These are phyloP conservation scores for Erynnis tages DNA, from an alignment of 2,888 invertebrate genomes.

Conservation along the genomic window DNA sequence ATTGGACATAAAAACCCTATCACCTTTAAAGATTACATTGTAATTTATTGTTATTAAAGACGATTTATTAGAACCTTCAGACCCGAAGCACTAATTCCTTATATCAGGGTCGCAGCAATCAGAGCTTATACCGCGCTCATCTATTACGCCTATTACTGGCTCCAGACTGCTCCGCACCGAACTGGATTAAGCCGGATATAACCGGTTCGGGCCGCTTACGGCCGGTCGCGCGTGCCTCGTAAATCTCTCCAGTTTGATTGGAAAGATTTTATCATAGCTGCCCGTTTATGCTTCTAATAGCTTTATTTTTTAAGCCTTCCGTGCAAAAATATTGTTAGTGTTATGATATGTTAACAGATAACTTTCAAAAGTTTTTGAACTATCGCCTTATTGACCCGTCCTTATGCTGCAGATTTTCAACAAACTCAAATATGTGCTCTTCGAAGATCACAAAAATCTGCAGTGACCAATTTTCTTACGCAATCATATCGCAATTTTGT, in stretches of 20 bases:
- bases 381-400: too few relatives aligned
- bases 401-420: too few relatives aligned
- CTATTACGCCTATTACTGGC: constrained; percentile 27
- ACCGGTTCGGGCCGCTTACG: constrained; percentile 43
- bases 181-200: constrained; percentile 42
- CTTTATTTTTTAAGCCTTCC: constrained; percentile 1
- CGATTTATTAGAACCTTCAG: constrained; percentile 8
- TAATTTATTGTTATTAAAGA: constrained; percentile 16
- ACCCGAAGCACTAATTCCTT: constrained; percentile 20
- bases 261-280: constrained; percentile 27
- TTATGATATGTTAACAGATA: too few relatives aligned
- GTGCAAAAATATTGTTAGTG: neutral
- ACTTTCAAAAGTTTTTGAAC: too few relatives aligned
- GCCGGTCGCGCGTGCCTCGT: constrained; percentile 26
- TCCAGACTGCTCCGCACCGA: constrained; percentile 38
- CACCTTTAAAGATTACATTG: neutral
- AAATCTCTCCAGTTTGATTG: constrained; percentile 28
- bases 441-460: too few relatives aligned
- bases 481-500: too few relatives aligned
- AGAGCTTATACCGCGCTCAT: constrained; percentile 24
- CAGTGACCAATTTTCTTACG: too few relatives aligned
- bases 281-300: constrained; percentile 19
- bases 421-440: too few relatives aligned
- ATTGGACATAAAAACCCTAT: too few relatives aligned
- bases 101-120: constrained; percentile 20